These are phyloP conservation scores for Diphyllodes magnificus DNA, from an alignment of 2,113 vertebrate species.

Conservation along the genomic window DNA sequence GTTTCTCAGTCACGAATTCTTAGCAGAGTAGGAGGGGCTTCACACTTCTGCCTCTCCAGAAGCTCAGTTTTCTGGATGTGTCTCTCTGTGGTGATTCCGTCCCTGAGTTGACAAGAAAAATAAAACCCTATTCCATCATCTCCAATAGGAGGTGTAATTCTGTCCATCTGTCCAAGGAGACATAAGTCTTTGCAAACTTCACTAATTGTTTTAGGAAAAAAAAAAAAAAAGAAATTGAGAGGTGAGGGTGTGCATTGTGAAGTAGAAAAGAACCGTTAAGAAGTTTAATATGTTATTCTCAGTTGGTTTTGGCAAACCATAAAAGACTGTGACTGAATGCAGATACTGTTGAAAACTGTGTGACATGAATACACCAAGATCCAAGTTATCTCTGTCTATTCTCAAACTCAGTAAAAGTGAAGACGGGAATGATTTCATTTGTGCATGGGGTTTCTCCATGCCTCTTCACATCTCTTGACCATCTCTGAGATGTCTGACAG, in stretches of 20 bases:
- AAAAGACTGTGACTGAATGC: neutral
- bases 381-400: neutral
- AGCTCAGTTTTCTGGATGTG: neutral
- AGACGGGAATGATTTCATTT: neutral
- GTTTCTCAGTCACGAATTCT: neutral
- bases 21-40: neutral
- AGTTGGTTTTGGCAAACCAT: fast-evolving
- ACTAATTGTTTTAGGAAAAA: neutral
- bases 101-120: neutral
- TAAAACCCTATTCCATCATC: neutral
- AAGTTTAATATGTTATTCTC: neutral
- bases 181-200: neutral
- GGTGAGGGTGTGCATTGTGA: neutral
- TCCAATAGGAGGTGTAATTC: neutral
- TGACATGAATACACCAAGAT: neutral
- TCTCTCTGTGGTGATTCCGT: neutral
- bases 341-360: neutral
- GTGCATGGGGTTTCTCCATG: neutral
- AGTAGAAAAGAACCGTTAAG: neutral
- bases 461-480: neutral
- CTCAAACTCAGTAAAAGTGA: neutral
- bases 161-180: neutral
- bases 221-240: neutral
- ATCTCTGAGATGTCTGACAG: neutral
- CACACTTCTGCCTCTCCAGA: neutral